Conservation (phyloP, 1,140 invertebrate species). For the Drosophila prosaltans region DNA sequence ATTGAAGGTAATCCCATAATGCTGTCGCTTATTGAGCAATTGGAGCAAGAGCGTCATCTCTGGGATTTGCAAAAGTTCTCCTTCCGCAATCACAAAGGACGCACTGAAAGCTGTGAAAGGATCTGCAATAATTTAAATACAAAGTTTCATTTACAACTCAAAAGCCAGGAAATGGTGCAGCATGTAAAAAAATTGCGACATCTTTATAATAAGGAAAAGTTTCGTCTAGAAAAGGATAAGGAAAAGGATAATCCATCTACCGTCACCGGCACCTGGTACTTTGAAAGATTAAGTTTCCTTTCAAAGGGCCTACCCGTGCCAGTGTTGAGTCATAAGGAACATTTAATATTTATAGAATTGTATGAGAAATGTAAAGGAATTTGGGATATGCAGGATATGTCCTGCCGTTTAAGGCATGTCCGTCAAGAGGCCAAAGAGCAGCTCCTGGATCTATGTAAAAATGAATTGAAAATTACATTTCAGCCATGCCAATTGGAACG, state of each 20-base stretch:
- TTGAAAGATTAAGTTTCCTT: conserved; percentile 25
- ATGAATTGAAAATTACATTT: conserved; percentile 25
- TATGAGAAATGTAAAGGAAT: conserved; percentile 29
- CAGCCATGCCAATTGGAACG: conserved; percentile 28
- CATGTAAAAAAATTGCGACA: conserved; percentile 23
- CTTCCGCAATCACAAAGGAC: conserved; percentile 32
- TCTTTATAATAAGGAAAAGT: conserved; percentile 23
- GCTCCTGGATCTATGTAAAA: conserved; percentile 40
- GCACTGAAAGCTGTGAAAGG: conserved; percentile 9
- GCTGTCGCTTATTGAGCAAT: conserved; percentile 38
- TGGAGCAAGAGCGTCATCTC: conserved; percentile 27
- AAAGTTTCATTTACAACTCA: conserved; percentile 27
- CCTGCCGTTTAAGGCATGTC: conserved; percentile 34
- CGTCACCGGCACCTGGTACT: conserved; percentile 29
- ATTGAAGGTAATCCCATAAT: conserved; percentile 42
- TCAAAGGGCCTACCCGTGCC: conserved; percentile 23
- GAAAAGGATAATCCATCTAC: neutral
- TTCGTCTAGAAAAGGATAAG: conserved; percentile 8
- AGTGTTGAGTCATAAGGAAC: conserved; percentile 25
- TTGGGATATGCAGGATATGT: conserved; percentile 49
- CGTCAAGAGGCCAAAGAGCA: conserved; percentile 32
- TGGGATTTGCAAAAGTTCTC: conserved; percentile 33
- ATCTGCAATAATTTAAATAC: conserved; percentile 21
- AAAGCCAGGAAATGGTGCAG: conserved; percentile 11
- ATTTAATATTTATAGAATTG: conserved; percentile 41